Percentiles rank a stretch among this genome's conserved stretches.
Evolutionary conservation across 2,113 vertebrate species (phyloP).

Genomic region (Eptatretus burgeri): DNA sequence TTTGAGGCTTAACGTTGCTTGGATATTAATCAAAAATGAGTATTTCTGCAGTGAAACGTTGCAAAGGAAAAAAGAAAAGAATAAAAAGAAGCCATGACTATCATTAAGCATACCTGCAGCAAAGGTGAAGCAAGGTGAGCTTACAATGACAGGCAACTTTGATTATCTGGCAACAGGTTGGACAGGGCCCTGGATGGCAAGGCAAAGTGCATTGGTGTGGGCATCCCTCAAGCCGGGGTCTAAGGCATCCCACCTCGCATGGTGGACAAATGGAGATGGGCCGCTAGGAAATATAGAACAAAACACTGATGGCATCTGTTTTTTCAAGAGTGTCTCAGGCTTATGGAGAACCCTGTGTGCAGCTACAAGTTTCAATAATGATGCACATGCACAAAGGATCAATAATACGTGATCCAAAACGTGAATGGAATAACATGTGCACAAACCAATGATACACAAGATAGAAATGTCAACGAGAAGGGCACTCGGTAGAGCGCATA

Average conservation of each 20-base stretch:
- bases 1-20: too few species aligned
- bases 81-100: too few species aligned
- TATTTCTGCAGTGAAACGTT: too few species aligned
- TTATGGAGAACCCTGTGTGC: neutral
- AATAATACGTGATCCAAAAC: too few species aligned
- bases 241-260: conserved; percentile 36
- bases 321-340: neutral
- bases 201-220: conserved; percentile 30
- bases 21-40: too few species aligned
- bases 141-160: conserved; percentile 48
- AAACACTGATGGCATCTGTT: neutral
- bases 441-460: too few species aligned
- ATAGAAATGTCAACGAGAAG: too few species aligned
- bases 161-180: conserved; percentile 34
- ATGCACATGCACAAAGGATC: too few species aligned
- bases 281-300: conserved; percentile 13
- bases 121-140: conserved; percentile 30
- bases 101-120: conserved; percentile 34
- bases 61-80: too few species aligned
- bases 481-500: too few species aligned
- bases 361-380: neutral
- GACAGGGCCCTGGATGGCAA: conserved; percentile 34
- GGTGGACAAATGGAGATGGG: conserved; percentile 27
- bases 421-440: too few species aligned
- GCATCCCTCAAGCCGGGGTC: conserved; percentile 27